phyloP scores from a whole-genome alignment of 2,888 invertebrate species.

The Protophormia terraenovae region DNA sequence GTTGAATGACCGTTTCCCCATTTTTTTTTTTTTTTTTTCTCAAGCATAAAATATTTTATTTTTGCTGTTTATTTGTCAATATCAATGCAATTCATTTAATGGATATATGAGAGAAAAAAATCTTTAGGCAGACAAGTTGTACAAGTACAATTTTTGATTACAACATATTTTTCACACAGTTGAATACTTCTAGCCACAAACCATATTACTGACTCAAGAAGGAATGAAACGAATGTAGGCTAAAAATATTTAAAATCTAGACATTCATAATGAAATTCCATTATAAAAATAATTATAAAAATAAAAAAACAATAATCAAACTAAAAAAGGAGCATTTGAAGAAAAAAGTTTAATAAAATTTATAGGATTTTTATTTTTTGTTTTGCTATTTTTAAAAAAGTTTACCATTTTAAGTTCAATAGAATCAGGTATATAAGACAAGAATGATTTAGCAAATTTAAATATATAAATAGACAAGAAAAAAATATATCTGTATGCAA shows the following conservation, averaged over 20 bases:
- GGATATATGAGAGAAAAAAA: background rate
- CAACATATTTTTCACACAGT: slow-evolving; percentile 57
- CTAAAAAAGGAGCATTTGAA: background rate
- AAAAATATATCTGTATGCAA: no score
- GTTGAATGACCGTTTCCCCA: slow-evolving; percentile 59
- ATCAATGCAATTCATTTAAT: slow-evolving; percentile 42
- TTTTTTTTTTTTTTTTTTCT: slow-evolving; percentile 11
- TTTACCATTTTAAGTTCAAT: background rate
- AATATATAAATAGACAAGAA: no score
- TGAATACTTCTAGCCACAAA: slow-evolving; percentile 21
- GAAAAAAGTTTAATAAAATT: background rate
- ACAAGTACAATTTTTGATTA: slow-evolving; percentile 50
- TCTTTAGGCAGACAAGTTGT: slow-evolving; percentile 66
- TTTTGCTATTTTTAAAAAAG: slow-evolving; percentile 9
- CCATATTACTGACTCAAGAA: background rate
- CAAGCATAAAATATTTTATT: slow-evolving; percentile 19
- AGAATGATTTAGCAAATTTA: background rate
- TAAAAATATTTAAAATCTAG: slow-evolving; percentile 39
- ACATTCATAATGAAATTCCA: slow-evolving; percentile 27
- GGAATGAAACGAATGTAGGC: slow-evolving; percentile 41
- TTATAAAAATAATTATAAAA: background rate
- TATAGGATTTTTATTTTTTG: slow-evolving; percentile 2
- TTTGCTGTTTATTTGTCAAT: slow-evolving; percentile 42
- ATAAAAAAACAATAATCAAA: no score
- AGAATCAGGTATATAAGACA: background rate